These are phyloP conservation scores for Epinephelus lanceolatus DNA, from an alignment of 2,113 vertebrate genomes.

Conservation along the genomic window DNA sequence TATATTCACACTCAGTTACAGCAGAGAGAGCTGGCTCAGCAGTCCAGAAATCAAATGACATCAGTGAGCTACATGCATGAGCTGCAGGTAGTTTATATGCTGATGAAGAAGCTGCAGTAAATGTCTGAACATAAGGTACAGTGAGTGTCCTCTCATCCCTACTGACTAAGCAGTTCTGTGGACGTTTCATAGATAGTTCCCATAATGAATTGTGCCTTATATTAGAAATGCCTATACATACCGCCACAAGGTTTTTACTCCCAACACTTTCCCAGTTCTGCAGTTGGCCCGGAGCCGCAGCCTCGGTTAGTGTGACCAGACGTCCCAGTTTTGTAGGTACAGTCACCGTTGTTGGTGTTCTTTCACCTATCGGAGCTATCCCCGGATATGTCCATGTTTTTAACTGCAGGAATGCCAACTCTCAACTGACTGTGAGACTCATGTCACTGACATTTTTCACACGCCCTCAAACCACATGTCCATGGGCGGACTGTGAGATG, in stretches of 20 bases:
- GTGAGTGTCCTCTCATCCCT: conserved; percentile 17
- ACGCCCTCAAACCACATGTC: no score
- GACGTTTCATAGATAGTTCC: conserved; percentile 20
- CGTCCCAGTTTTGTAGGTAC: no score
- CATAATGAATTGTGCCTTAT: conserved; percentile 40
- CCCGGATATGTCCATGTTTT: no score
- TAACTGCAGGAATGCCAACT: no score
- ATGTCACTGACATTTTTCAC: no score
- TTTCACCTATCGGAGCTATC: no score
- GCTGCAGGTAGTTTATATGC: conserved; percentile 9
- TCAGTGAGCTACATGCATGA: conserved; percentile 20
- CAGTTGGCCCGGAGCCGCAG: background rate
- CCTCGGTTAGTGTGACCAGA: background rate
- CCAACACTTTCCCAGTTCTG: background rate
- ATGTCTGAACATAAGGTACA: conserved; percentile 48
- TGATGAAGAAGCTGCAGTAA: conserved; percentile 39
- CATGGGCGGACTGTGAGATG: no score
- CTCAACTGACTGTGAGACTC: no score
- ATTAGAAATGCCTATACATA: background rate
- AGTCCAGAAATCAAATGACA: conserved; percentile 6
- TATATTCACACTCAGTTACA: background rate
- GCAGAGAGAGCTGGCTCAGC: conserved; percentile 30
- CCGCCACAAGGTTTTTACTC: background rate
- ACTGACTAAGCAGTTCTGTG: conserved; percentile 38
- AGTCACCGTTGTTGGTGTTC: no score